Evolutionary conservation across 2,797 vertebrate genomes (phyloP), one percentile per base, ranked within the genome.

Genomic region (Menidia menidia): DNA sequence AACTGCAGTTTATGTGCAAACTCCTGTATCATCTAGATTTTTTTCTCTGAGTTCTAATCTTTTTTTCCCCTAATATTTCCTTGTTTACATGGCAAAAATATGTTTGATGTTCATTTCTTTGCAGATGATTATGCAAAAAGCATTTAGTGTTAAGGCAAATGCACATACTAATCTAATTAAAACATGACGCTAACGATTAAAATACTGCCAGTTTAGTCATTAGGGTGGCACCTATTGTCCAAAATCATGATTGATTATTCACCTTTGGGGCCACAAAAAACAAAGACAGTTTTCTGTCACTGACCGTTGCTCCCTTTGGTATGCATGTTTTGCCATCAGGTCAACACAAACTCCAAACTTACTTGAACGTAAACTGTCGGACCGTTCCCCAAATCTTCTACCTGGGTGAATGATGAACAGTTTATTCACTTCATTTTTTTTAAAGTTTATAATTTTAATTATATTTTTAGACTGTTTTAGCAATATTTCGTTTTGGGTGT

Each of bases 1-100:
- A 77, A 76, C 74, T 75, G 75, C 65, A 80, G 81, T 83, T 81
- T 82, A 80, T 88, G 77, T 87, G 71, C 66, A 87, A 89, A 90
- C 77, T 87, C 71, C 77, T 86, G 87, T 66, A 52, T 78, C 82
- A 88, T 81, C 77, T 68, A 65, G 69, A 33, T 56, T 68, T 65
- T 50, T 47, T 58, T 59, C n/a, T 45, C 32, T 2, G 8, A 67
- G 78, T 76, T 64, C 52, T 60, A 57, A 66, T 44, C 68, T 30
- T 42, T 66, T 54, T 15, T 3, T 54, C 13, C 2, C 4, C 4
- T 30, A 6, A 39, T 47, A 25, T 58, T 4, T 73, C 31, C 13
- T 56, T 54, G 54, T 76, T 61, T 4, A 42, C 31, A 35, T 39
- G 14, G 50, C 14, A 10, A 58, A 30, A 14, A 7, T 12, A 4